Base-by-base conservation (phyloP, 2,113 vertebrate genomes). In the Malurus melanocephalus region DNA sequence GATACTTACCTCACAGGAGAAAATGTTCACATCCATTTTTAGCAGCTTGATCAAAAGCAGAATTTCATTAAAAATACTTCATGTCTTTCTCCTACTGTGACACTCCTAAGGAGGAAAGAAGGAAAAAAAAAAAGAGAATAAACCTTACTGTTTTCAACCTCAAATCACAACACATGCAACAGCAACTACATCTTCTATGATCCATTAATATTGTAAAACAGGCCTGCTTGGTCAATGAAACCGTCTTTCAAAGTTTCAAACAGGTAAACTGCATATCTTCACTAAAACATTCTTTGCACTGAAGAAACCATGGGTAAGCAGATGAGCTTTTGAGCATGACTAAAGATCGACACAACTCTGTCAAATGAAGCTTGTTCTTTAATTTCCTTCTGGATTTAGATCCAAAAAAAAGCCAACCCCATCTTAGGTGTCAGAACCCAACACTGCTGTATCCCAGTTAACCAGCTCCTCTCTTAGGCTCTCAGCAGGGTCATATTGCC, bases 1-100 rank as follows among this genome's bases (percentile, higher is more conserved):
- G 9, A 80, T 57, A 87, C 94, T 80, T 76, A 95, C 95, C 74
- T 94, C 86, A 92, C 35, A 89, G 26, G 35, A 95, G 93, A 94
- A 90, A 93, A 60, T 12, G n/a, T 92, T 90, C 67, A 93, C 38
- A 80, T 93, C 95, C 95, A 96, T 95, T 85, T 93, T 93, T 71
- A 87, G 73, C 40, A 77, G 55, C 56, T 94, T 92, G 80, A 80
- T 93, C 74, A 85, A 88, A 84, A 67, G 67, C 62, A 73, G 88
- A 93, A 81, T 88, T 93, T 61, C 40, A 48, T 67, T 69, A 82
- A 66, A 89, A 55, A 35, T 46, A 59, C 62, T 88, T 88, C 77
- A 68, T 45, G 45, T 56, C 43, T 73, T 80, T 80, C 43, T 66
- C 40, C 69, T 81, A 56, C n/a, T n/a, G 48, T 33, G 18, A 48